Evolutionary conservation across 2,797 vertebrate genomes (phyloP), one percentile per base, ranked within the genome.

Genomic region (Leucoraja ocellata): DNA sequence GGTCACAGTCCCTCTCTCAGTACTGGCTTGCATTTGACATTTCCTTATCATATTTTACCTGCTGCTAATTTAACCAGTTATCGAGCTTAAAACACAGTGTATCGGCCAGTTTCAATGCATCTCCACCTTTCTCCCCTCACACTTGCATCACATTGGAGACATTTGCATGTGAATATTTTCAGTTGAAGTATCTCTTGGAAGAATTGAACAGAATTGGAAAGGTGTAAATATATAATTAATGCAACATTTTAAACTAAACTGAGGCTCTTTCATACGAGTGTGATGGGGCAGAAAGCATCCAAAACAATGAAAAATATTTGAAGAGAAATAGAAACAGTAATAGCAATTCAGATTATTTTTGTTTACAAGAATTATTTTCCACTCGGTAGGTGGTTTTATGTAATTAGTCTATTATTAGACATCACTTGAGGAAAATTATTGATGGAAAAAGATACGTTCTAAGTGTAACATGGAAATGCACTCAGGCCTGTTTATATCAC

Each of bases 321-420:
- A 68, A 21, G 21, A 46, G 25, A 92, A 92, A 92, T 54, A 76
- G 25, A 92, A 76, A 65, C 63, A 14, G 61, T 86, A 88, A 92
- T 92, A 92, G 39, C 36, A 76, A 92, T 76, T 84, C 5, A 54
- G 73, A 16, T 68, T 92, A 73, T 54, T 76, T 46, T 92, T 92
- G 90, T 92, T 92, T 28, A 74, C 71, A 76, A 76, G 25, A 91
- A 28, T 4, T 2, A 10, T 92, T 76, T 73, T 32, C 32, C 71
- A 46, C 10, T 73, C 65, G 14, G 68, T 68, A 91, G 71, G 1
- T 71, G 25, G n/a, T 36, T 39, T 92, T 54, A 46, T 91, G 36
- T 54, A 23, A 39, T 91, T 46, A 54, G 71, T 74, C 23, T 10
- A 54, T 91, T 92, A 91, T 54, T 92, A 76, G 39, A 92, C 9